Base-by-base conservation (phyloP, 2,113 vertebrate species). In the Morone saxatilis region DNA sequence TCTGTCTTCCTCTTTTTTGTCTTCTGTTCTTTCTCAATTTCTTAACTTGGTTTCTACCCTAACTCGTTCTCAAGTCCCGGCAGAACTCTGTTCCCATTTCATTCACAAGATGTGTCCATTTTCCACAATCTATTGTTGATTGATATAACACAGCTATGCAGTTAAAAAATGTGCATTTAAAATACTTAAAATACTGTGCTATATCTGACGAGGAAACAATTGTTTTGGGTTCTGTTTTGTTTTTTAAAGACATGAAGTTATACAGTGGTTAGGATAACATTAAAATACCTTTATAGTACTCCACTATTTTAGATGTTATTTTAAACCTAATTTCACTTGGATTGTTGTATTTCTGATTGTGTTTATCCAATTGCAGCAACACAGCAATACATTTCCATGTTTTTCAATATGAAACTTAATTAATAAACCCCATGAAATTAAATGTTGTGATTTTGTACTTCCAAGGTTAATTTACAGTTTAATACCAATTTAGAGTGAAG, bases 41-140 rank as follows among this genome's bases (percentile, higher is more conserved):
- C 7, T 71, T 12, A 53, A 70, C 63, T 45, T 59, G 11, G n/a
- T 50, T 22, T 66, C 11, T 22, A 14, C 60, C 65, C 31, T 10
- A 78, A 67, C 45, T 36, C 19, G 25, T 71, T 6, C 57, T 51
- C 59, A 19, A 66, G 36, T 31, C 48, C 45, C 6, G 25, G 63
- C 40, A 61, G 47, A n/a, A 45, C 38, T 77, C 22, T 59, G 16
- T 51, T 83, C 61, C 65, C 56, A 36, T 53, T 81, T 41, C 38
- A 61, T 38, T 77, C 62, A 56, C 71, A n/a, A 70, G 14, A 80
- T 71, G 65, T 66, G 16, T 76, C 17, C 1, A 0, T 25, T 63
- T 79, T 83, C 53, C 56, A 8, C 53, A 31, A 59, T 50, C 20
- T 60, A 16, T 62, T 57, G 50, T 53, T 81, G 84, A 90, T 66